Evolutionary conservation across 1,140 invertebrate genomes (phyloP), one percentile per base, ranked within the genome.

Genomic region (Zaprionus camerounensis): DNA sequence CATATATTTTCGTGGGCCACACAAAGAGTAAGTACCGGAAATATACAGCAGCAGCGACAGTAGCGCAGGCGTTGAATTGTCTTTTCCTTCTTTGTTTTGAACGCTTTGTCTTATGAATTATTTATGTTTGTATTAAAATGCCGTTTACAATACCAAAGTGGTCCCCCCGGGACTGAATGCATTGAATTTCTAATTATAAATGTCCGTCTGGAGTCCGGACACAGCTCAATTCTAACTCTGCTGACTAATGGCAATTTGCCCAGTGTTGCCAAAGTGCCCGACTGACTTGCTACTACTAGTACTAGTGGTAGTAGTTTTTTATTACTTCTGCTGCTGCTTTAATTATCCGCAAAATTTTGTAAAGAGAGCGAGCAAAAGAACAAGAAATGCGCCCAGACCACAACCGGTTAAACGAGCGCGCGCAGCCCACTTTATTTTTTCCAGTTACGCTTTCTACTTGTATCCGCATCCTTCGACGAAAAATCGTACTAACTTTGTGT

Each of bases 141-240:
- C 75, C 78, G 75, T 78, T 78, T 79, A 71, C 84, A 78, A 79
- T 71, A 65, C 71, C 76, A 81, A 78, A 79, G 74, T 73, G 63
- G 69, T 67, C 55, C 41, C 59, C 34, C 28, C 31, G 22, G 22
- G 36, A 56, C 44, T 46, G 36, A 76, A 63, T 80, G 74, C 71
- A 79, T 80, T 84, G 84, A 88, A 88, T 88, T 88, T 90, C 75
- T 81, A 88, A 88, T 88, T 72, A 90, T 75, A 86, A 83, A 78
- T 46, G 24, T 36, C 41, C 41, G n/a, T 44, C 41, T n/a, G n/a
- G n/a, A 7, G 62, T 69, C 57, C 73, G 78, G 77, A 71, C 70
- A 71, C 70, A 68, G 67, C 73, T 77, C 70, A 78, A 81, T 81
- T 78, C 70, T 51, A 55, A 58, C 26, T 67, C 56, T 64, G 64